phyloP scores from a whole-genome alignment of 30 jellyfish, hydroid and myxozoan species.

The Aurelia aurita region DNA sequence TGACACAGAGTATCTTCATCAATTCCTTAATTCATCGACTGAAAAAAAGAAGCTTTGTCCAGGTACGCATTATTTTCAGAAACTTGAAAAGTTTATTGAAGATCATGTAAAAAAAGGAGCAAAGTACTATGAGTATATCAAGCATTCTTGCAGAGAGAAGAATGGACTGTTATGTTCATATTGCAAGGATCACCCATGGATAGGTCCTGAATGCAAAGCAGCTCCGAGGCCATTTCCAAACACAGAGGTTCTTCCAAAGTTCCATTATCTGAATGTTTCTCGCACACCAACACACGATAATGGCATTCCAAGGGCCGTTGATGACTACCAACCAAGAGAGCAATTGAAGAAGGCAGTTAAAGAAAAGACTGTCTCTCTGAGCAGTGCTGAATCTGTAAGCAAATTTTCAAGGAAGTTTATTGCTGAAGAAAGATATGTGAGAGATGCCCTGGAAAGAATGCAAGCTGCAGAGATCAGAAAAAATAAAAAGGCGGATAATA shows the following conservation, averaged over 20 bases:
- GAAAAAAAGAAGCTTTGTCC: slow-evolving; percentile 25
- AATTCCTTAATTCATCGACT: slow-evolving; percentile 2
- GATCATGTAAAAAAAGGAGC: slow-evolving; percentile 14
- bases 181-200: slow-evolving; percentile 19
- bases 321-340: slow-evolving; percentile 26
- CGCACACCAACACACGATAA: slow-evolving; percentile 27
- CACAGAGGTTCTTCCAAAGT: slow-evolving; percentile 24
- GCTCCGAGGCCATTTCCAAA: slow-evolving; percentile 18
- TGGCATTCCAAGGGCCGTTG: slow-evolving; percentile 12
- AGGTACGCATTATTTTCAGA: slow-evolving; percentile 20
- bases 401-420: slow-evolving; percentile 7
- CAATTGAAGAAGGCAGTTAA: slow-evolving; percentile 8
- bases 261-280: slow-evolving; percentile 13
- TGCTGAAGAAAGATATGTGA: slow-evolving; percentile 9
- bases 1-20: slow-evolving; percentile 10
- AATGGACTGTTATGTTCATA: slow-evolving; percentile 2
- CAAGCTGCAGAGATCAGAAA: slow-evolving; percentile 16
- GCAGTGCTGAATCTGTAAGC: neutral
- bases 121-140: slow-evolving; percentile 9
- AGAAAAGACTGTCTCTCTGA: slow-evolving; percentile 10
- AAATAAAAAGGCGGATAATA: slow-evolving; percentile 12
- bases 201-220: slow-evolving; percentile 4
- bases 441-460: slow-evolving; percentile 23
- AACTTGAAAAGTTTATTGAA: neutral
- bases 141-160: slow-evolving; percentile 23